phyloP scores from a whole-genome alignment of 2,888 invertebrate species.

The Eristalis tenax region DNA sequence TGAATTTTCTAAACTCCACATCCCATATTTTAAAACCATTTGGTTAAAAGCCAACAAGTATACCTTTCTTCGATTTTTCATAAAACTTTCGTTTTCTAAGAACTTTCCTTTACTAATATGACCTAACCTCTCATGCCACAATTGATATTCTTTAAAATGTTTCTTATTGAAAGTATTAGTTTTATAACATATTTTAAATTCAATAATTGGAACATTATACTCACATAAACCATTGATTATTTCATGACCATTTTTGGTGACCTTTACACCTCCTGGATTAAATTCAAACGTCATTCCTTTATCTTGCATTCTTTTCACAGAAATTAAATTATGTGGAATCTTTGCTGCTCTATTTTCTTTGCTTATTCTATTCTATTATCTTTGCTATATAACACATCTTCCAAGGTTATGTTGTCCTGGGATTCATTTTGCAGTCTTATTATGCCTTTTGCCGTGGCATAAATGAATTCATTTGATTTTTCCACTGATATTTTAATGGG shows the following conservation, averaged over 20 bases:
- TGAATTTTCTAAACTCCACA: slow-evolving; percentile 73
- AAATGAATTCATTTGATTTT: slow-evolving; percentile 48
- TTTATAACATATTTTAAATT: slow-evolving; percentile 37
- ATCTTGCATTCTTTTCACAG: slow-evolving; percentile 74
- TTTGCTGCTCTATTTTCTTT: no score
- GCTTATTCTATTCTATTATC: no score
- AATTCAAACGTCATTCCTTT: slow-evolving; percentile 74
- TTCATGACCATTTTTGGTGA: slow-evolving; percentile 72
- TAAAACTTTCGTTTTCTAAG: slow-evolving; percentile 29
- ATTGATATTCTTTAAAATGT: slow-evolving; percentile 36
- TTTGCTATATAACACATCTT: slow-evolving; percentile 74
- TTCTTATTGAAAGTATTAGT: slow-evolving; percentile 8
- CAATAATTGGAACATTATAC: slow-evolving; percentile 53
- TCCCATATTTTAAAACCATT: slow-evolving; percentile 74
- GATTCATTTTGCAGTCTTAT: slow-evolving; percentile 74
- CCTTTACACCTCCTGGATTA: slow-evolving; percentile 73
- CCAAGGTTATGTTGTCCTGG: not conserved
- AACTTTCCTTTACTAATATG: slow-evolving; percentile 70
- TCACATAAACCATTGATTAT: slow-evolving; percentile 36
- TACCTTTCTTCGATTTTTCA: slow-evolving; percentile 7
- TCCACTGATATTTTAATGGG: slow-evolving; percentile 75
- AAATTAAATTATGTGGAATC: slow-evolving; percentile 76
- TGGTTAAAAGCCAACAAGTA: slow-evolving; percentile 1
- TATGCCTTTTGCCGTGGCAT: slow-evolving; percentile 67
- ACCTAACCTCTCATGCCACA: slow-evolving; percentile 72